Base-by-base conservation (phyloP, 2,888 invertebrate species). In the Germaria angustata region DNA sequence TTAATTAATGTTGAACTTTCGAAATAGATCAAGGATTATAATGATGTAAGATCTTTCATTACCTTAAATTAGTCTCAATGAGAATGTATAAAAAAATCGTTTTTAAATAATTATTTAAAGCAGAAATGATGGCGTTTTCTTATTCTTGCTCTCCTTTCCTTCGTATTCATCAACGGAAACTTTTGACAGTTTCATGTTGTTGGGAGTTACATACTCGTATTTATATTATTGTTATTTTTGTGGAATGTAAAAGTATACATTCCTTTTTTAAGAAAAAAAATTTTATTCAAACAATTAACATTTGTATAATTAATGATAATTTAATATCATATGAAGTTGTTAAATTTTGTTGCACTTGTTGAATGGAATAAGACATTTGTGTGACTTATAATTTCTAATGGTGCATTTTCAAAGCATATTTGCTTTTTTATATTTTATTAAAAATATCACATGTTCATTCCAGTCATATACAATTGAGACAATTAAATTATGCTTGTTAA, bases 1-100 rank as follows among this genome's bases (percentile, higher is more conserved):
- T 65, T 72, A 77, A 81, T 81, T 72, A 72, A 55, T 73, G 34
- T 72, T 76, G 55, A 69, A 63, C 55, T 68, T 68, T 24, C 53
- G 17, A 55, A 73, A 77, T 53, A 53, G 51, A 72, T 81, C 72
- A 77, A 81, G 66, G 53, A 65, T 72, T 66, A 59, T 46, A 49
- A 15, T 32, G 7, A 39, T 28, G 15, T 39, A 65, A 65, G 36
- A 55, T 17, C 15, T 59, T 66, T 28, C 20, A 39, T 36, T 76
- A 13, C n/a, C 46, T 22, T 4, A 34, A 49, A 59, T 17, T 34
- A 44, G 46, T 28, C 24, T 46, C 15, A 20, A 41, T 11, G 39
- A 72, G 41, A 34, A 5, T 51, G 3, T 32, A 49, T 17, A 4
- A 11, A 46, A 76, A 46, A 44, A 36, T n/a, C 51, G 39, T 68